Conservation (phyloP, 2,113 vertebrate genomes). For the Forbesichthys papilliferus region DNA sequence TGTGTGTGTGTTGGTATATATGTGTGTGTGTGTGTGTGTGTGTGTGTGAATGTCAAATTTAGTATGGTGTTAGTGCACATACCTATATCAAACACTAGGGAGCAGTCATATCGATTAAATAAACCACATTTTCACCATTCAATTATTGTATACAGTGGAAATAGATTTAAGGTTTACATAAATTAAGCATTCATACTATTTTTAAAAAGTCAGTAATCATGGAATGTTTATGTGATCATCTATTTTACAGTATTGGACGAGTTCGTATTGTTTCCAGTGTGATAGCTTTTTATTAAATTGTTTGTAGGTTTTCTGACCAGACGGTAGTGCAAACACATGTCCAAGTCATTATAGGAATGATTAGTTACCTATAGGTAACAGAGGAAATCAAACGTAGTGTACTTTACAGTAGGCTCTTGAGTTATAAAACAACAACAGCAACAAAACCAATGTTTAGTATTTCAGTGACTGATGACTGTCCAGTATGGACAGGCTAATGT, state of each 20-base stretch:
- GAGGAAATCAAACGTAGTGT: too few species aligned
- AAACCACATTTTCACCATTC: not conserved
- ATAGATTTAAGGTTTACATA: not conserved
- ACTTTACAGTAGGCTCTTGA: too few species aligned
- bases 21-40: not conserved
- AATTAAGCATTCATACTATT: not conserved
- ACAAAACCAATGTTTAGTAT: not conserved
- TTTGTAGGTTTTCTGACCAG: conserved; percentile 30
- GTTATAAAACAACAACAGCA: too few species aligned
- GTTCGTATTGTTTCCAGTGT: not conserved
- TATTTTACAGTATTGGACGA: not conserved
- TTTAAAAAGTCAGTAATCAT: not conserved
- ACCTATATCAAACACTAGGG: conserved; percentile 52
- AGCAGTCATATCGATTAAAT: conserved; percentile 38
- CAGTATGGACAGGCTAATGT: not conserved
- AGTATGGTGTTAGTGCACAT: conserved; percentile 13
- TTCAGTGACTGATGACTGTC: not conserved
- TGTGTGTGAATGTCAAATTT: conserved; percentile 2
- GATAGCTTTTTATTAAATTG: not conserved
- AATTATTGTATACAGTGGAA: not conserved
- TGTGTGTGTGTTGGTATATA: too few species aligned
- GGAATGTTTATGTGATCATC: not conserved
- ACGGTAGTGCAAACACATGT: conserved; percentile 50
- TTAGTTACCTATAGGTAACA: too few species aligned
- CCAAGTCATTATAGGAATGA: not conserved